Base-by-base conservation (phyloP, 2,797 vertebrate species). In the Catamblyrhynchus diadema region DNA sequence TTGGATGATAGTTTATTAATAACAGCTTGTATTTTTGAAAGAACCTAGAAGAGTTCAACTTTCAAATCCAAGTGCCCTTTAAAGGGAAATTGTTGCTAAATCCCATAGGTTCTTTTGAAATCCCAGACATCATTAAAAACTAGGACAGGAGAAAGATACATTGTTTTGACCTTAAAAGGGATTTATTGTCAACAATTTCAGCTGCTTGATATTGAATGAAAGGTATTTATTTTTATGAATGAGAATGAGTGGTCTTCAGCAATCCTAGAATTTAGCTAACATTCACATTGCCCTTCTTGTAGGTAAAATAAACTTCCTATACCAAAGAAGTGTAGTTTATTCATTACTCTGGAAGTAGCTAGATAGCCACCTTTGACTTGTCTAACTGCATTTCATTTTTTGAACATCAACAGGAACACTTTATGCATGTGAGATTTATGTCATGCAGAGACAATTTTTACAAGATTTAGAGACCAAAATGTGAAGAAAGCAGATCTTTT, bases 21-120 rank as follows among this genome's bases (percentile, higher is more conserved):
- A 94, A 93, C 90, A 96, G 93, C 75, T 86, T 93, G 72, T 51
- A 91, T 89, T 86, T 95, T 79, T 91, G 44, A 96, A 92, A 92
- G 65, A 92, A 87, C 47, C 39, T 91, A 67, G 69, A 89, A 73
- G 72, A 94, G 47, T 67, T 81, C 75, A 73, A 86, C 48, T 92
- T 66, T 18, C 74, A 92, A 85, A 91, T 84, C 85, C 77, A 94
- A 81, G 44, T 62, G 47, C 62, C 42, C 59, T 83, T 92, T 87
- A 86, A 91, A 89, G 88, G 50, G 81, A 93, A 95, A 92, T 87
- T 86, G 41, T 82, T 93, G 56, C 37, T 88, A 94, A 96, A 95
- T 92, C 69, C 54, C 75, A 78, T 53, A 93, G 84, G 69, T 95
- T 83, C 61, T 83, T 79, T 88, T 66, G 65, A 95, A 94, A 94